Percentiles rank a stretch among this genome's conserved stretches.
Conservation (phyloP, 2,113 vertebrate genomes). For the Sorex fumeus region DNA sequence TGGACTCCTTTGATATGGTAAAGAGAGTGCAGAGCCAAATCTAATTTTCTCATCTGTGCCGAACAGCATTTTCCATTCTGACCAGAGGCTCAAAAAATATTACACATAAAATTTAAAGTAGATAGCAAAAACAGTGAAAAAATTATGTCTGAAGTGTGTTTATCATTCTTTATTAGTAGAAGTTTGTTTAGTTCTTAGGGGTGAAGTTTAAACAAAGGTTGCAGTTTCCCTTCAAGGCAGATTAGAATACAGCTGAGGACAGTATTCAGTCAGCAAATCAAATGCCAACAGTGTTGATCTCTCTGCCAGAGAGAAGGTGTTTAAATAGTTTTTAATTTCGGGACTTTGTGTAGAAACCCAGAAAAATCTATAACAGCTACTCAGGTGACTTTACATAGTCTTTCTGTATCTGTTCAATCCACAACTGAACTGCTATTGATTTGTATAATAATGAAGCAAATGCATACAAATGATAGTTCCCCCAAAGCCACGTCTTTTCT, state of each 20-base stretch:
- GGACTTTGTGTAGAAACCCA: slow-evolving; percentile 59
- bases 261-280: slow-evolving; percentile 40
- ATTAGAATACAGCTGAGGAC: slow-evolving; percentile 28
- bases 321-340: slow-evolving; percentile 60
- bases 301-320: slow-evolving; percentile 40
- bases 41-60: slow-evolving; percentile 34
- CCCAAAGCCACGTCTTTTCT: neutral
- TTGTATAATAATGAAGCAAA: slow-evolving; percentile 56
- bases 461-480: slow-evolving; percentile 25
- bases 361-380: slow-evolving; percentile 56
- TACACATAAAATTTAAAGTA: slow-evolving; percentile 44
- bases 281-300: slow-evolving; percentile 38
- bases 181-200: slow-evolving; percentile 64
- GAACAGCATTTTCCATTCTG: slow-evolving; percentile 24
- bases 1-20: neutral
- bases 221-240: slow-evolving; percentile 58
- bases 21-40: neutral
- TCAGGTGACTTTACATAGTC: slow-evolving; percentile 45
- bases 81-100: slow-evolving; percentile 35
- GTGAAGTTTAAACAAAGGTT: slow-evolving; percentile 64
- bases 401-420: slow-evolving; percentile 45
- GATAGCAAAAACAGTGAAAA: neutral
- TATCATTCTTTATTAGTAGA: slow-evolving; percentile 64
- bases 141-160: slow-evolving; percentile 27
- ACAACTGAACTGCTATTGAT: slow-evolving; percentile 57